Conservation (phyloP, 2,113 vertebrate species). For the Xenopus laevis region DNA sequence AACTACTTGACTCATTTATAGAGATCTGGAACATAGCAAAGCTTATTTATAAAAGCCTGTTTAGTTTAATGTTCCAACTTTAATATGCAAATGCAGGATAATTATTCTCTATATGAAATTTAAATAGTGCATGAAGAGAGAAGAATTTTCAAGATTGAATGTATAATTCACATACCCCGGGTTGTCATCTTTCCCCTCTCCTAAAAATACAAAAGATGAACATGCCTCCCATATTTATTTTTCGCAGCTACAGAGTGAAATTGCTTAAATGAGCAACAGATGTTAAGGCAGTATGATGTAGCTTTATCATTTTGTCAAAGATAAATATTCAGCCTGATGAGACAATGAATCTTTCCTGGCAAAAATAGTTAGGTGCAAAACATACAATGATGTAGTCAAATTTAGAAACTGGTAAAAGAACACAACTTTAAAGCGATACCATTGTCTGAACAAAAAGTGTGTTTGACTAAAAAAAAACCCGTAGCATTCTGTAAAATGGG, state of each 20-base stretch:
- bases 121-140: background rate
- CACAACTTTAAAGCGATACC: too few species aligned
- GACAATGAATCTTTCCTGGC: slow-evolving; percentile 16
- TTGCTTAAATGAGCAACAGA: slow-evolving; percentile 33
- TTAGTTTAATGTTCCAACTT: slow-evolving; percentile 57
- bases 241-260: slow-evolving; percentile 3
- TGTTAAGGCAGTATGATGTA: slow-evolving; percentile 20
- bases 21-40: slow-evolving; percentile 53
- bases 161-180: slow-evolving; percentile 2
- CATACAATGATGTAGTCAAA: too few species aligned
- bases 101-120: slow-evolving; percentile 14
- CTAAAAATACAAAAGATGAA: slow-evolving; percentile 3
- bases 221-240: slow-evolving; percentile 22
- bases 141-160: background rate
- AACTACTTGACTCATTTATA: slow-evolving; percentile 59
- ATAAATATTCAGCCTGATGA: slow-evolving; percentile 18
- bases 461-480: too few species aligned
- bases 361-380: background rate
- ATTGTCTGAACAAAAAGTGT: too few species aligned
- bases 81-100: slow-evolving; percentile 50
- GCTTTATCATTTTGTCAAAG: slow-evolving; percentile 26
- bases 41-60: slow-evolving; percentile 47
- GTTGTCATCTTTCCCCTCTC: background rate
- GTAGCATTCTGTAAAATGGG: too few species aligned
- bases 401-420: too few species aligned